phyloP scores from a whole-genome alignment of 2,888 invertebrate species.

The Polylopha cassiicola region DNA sequence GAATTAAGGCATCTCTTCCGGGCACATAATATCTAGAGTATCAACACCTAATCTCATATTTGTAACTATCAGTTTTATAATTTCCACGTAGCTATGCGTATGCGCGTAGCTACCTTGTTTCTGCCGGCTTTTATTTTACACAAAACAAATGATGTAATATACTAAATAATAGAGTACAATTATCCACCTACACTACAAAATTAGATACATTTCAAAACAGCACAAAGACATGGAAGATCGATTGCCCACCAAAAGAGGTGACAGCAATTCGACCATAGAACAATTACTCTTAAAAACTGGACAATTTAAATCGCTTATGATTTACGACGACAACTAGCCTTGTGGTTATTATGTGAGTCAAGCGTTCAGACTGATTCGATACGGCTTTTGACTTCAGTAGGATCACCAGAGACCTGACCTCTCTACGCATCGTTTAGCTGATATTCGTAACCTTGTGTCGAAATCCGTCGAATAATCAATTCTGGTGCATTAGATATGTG shows the following conservation, averaged over 20 bases:
- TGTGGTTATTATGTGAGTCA: slow-evolving; percentile 32
- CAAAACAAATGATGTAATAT: no score
- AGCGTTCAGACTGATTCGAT: slow-evolving; percentile 38
- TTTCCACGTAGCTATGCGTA: no score
- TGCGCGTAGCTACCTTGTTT: no score
- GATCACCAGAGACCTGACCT: no score
- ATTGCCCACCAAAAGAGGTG: slow-evolving; percentile 17
- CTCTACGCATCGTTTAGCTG: slow-evolving; percentile 23
- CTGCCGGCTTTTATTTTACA: no score
- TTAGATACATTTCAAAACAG: slow-evolving; percentile 10
- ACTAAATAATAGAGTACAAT: no score
- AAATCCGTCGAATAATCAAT: slow-evolving; percentile 26
- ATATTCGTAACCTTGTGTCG: slow-evolving; percentile 41
- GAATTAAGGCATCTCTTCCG: no score
- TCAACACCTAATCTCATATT: no score
- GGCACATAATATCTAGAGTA: no score
- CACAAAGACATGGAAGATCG: slow-evolving; percentile 1
- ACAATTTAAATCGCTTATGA: slow-evolving; percentile 12
- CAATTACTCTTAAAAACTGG: slow-evolving; percentile 12
- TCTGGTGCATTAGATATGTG: slow-evolving; percentile 39
- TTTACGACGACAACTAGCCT: slow-evolving; percentile 25
- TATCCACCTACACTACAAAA: no score
- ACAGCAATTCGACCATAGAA: slow-evolving; percentile 12
- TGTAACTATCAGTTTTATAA: no score
- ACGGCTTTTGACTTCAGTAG: slow-evolving; percentile 41